A percentile compares a stretch with the other conserved stretches of the same genome.
These are phyloP conservation scores for Tricholaema leucomelas DNA, from an alignment of 2,113 vertebrate genomes.

Conservation along the genomic window DNA sequence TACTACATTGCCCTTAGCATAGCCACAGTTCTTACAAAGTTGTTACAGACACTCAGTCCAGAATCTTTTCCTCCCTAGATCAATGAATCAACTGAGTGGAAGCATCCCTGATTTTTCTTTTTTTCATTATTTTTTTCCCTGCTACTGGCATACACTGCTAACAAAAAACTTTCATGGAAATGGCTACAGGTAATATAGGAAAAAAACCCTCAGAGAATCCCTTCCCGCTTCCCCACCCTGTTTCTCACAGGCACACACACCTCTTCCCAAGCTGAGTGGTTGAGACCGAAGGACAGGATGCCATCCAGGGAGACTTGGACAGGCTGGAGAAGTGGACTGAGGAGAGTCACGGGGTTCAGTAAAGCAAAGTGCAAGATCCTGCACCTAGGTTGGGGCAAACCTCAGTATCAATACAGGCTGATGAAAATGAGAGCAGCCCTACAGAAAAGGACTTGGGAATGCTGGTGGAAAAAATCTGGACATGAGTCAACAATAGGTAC, in stretches of 20 bases:
- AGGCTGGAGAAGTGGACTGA: no score
- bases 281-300: no score
- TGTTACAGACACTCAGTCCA: not conserved
- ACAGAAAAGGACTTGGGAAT: no score
- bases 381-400: no score
- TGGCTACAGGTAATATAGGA: not conserved
- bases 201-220: not conserved
- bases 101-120: not conserved
- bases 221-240: accelerated
- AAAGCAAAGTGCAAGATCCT: no score
- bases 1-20: not conserved
- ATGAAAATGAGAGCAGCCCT: no score
- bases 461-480: no score
- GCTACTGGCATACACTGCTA: not conserved
- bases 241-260: not conserved
- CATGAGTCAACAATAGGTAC: no score
- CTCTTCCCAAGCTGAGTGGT: no score
- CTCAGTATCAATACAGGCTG: no score
- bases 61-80: not conserved
- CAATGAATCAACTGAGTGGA: not conserved
- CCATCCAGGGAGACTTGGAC: no score
- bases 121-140: not conserved
- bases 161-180: slow-evolving; percentile 1
- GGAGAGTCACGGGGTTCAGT: no score
- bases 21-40: not conserved